Evolutionary conservation across 2,113 vertebrate genomes (phyloP), one percentile per base, ranked within the genome.

Genomic region (Myanophis thanlyinensis): DNA sequence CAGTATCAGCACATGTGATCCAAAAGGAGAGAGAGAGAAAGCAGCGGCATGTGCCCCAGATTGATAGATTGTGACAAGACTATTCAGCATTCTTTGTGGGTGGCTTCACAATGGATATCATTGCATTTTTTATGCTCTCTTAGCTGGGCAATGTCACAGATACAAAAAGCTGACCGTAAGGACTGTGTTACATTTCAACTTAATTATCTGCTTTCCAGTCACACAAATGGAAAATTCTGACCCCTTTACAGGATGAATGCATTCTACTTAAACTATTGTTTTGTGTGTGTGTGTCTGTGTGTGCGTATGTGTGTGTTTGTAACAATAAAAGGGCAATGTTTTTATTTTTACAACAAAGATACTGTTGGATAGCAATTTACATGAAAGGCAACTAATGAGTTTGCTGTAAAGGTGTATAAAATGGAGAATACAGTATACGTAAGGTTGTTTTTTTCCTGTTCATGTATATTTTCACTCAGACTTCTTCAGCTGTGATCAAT

Each of bases 101-200:
- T 13, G 40, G 93, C 87, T 91, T 20, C 18, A 86, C 49, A 6
- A 93, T 22, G 30, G 93, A 11, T 73, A 15, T 0, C 6, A 40
- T 62, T 92, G 86, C 35, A 48, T 35, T 15, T 90, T 93, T 91
- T 62, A 91, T 93, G 56, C 85, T 67, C 59, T 91, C 85, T 62
- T 59, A 67, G 30, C 53, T 93, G 25, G 12, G 93, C 13, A 40
- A 12, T 91, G 93, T 35, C 51, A 96, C 53, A 90, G 73, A 87
- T 54, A 93, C 49, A 92, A 59, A 95, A 93, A 92, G 27, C 80
- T 88, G 56, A 30, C 94, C 91, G 10, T 1, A 8, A 94, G 13
- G 93, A 59, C 46, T 93, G 87, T 92, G 48, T 4, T 9, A 10
- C 90, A 85, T 46, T 85, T 93, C 93, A 91, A 93, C 6, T 8